Conservation (phyloP, 2,797 vertebrate species). For the Intellagama lesueurii region DNA sequence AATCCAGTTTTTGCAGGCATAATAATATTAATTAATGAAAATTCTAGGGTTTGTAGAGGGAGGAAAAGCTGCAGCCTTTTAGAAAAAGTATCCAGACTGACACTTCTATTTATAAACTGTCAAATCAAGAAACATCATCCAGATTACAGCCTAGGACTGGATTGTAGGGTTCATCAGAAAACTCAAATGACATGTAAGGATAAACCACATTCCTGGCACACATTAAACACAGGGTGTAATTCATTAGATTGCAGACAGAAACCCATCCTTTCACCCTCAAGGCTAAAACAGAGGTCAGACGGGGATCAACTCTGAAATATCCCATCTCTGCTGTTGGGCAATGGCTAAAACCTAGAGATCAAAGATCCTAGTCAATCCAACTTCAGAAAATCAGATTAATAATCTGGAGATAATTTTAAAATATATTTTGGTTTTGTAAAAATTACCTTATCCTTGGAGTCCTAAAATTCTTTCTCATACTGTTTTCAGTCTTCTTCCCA, state of each 20-base stretch:
- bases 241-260: conserved; percentile 48
- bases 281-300: background rate
- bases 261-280: background rate
- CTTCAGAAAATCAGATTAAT: background rate
- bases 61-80: conserved; percentile 55
- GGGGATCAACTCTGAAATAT: conserved; percentile 11
- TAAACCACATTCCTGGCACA: conserved; percentile 56
- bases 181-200: conserved; percentile 46
- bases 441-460: background rate
- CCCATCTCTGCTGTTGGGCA: background rate
- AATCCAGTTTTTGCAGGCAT: conserved; percentile 77
- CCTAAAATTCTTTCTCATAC: background rate
- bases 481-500: background rate
- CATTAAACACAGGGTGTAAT: conserved; percentile 43
- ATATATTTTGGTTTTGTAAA: background rate
- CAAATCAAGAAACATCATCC: conserved; percentile 59
- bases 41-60: conserved; percentile 56
- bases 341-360: background rate
- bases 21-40: conserved; percentile 79
- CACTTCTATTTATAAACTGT: conserved; percentile 67
- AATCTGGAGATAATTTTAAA: background rate
- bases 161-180: conserved; percentile 51
- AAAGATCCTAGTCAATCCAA: background rate
- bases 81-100: conserved; percentile 62
- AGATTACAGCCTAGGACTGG: conserved; percentile 42